Evolutionary conservation across 2,888 invertebrate species (phyloP), one percentile per base, ranked within the genome.

Genomic region (Drosophila anomelani): DNA sequence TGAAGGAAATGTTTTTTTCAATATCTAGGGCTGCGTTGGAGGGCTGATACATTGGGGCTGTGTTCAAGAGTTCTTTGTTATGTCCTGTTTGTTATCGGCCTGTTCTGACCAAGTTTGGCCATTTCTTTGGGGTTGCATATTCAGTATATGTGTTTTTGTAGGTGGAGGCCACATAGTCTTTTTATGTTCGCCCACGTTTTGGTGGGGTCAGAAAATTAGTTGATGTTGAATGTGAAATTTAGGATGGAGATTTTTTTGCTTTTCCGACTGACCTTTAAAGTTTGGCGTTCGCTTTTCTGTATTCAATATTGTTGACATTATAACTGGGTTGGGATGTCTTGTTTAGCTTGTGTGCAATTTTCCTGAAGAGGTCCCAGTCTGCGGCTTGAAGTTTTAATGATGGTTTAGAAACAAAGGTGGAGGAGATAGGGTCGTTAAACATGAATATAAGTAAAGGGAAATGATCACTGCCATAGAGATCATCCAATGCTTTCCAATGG

Each of bases 151-250:
- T 46, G 46, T 20, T 44, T 44, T 23, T n/a, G n/a, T n/a, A n/a
- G n/a, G n/a, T n/a, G n/a, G n/a, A n/a, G n/a, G n/a, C n/a, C n/a
- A n/a, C n/a, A 44, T 4, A 44, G 44, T 44, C 44, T 46, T 46
- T 46, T 46, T 26, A 26, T 26, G 46, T 46, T 26, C 8, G 15
- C 26, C 26, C 46, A 46, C 15, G 46, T 46, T 46, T 46, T 46
- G 4, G 46, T 46, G 13, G 38, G 38, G 38, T 38, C 15, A 1
- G 38, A 38, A n/a, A 38, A 38, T 38, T 38, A 17, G 32, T 34
- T 17, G 12, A 49, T 49, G n/a, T n/a, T 17, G 17, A 12, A 3
- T 1, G 32, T 32, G 4, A 49, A 49, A 8, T 49, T 17, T 2
- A 17, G 2, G 1, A 49, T 32, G 5, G 17, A 49, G 4, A 4